phyloP scores from a whole-genome alignment of 2,797 vertebrate genomes.

The Chiropotes sagulatus region DNA sequence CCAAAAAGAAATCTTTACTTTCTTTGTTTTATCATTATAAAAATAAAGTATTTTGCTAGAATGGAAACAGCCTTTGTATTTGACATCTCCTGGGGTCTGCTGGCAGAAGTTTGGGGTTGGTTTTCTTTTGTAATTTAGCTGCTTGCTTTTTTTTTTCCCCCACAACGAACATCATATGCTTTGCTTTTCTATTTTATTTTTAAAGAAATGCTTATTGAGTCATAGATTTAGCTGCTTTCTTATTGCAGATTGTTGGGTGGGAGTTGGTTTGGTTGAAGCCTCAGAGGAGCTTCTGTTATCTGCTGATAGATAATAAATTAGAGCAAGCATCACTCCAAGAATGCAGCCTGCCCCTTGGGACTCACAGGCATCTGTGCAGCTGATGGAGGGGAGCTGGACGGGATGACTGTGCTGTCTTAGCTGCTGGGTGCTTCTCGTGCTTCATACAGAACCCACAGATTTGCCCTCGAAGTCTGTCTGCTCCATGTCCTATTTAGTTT shows the following conservation, averaged over 20 bases:
- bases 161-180: too few relatives aligned
- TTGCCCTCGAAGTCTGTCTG: background rate
- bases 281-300: background rate
- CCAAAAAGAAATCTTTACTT: slow-evolving; percentile 88
- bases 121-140: background rate
- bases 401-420: background rate
- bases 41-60: slow-evolving; percentile 91
- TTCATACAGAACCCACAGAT: background rate
- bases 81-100: slow-evolving; percentile 13
- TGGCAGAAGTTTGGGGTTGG: background rate
- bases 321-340: background rate
- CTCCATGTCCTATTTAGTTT: background rate
- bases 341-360: background rate
- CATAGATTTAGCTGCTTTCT: too few relatives aligned
- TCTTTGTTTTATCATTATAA: slow-evolving; percentile 87
- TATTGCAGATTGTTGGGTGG: background rate
- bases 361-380: background rate
- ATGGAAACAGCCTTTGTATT: slow-evolving; percentile 81
- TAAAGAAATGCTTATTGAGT: too few relatives aligned
- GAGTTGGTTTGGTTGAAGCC: background rate
- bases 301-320: background rate
- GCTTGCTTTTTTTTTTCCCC: background rate
- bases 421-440: background rate
- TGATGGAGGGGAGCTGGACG: background rate
- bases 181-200: background rate